phyloP scores from a whole-genome alignment of 2,888 invertebrate genomes.

The Hydroisotoma schaefferi region DNA sequence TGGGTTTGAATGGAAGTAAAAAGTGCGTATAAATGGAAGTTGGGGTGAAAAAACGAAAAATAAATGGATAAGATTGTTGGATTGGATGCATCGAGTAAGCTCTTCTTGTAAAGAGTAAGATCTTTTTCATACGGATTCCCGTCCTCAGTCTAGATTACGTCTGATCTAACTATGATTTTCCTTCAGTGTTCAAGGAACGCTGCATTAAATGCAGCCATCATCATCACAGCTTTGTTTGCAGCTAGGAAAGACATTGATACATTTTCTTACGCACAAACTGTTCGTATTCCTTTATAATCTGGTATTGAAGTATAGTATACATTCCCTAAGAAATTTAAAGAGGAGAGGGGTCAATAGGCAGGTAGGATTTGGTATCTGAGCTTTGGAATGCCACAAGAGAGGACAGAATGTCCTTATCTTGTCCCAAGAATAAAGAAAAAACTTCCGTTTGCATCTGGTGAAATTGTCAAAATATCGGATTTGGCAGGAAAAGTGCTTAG shows the following conservation, averaged over 20 bases:
- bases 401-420: constrained; percentile 20
- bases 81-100: neutral
- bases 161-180: too few species aligned
- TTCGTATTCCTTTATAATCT: too few species aligned
- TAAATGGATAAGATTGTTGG: neutral
- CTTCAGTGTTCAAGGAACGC: too few species aligned
- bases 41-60: constrained; percentile 3
- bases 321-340: constrained; percentile 3
- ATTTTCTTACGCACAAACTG: too few species aligned
- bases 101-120: too few species aligned
- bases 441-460: constrained; percentile 28
- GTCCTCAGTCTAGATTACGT: too few species aligned
- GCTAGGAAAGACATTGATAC: too few species aligned
- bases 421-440: constrained; percentile 13
- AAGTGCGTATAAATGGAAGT: constrained; percentile 13
- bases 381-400: constrained; percentile 7
- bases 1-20: constrained; percentile 17
- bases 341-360: neutral
- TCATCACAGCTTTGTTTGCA: too few species aligned
- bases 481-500: constrained; percentile 33
- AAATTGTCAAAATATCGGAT: constrained; percentile 41
- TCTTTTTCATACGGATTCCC: too few species aligned
- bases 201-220: too few species aligned
- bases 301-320: constrained; percentile 1
- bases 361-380: neutral